These are phyloP conservation scores for Corythornis cristatus DNA, from an alignment of 2,113 vertebrate species.

Conservation along the genomic window DNA sequence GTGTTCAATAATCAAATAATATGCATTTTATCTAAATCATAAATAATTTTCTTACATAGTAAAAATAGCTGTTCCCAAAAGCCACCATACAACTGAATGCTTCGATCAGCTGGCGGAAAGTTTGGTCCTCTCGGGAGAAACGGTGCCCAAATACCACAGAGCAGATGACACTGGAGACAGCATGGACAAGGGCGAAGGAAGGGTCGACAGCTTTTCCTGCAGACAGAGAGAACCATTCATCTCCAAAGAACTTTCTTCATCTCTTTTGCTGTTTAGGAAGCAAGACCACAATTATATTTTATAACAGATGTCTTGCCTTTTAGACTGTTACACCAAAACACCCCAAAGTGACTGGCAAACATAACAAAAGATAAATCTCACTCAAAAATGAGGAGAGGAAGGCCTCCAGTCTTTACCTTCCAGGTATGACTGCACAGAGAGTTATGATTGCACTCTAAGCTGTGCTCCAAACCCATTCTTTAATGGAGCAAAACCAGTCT, in stretches of 20 bases:
- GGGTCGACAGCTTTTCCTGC: constrained; percentile 59
- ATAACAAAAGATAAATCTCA: not conserved
- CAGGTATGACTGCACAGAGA: not conserved
- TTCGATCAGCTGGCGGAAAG: constrained; percentile 45
- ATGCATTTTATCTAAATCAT: not conserved
- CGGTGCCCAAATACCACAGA: constrained; percentile 57
- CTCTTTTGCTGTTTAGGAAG: not conserved
- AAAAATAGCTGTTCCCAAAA: not conserved
- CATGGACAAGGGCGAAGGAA: constrained; percentile 22
- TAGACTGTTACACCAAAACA: not conserved
- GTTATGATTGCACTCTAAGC: not conserved
- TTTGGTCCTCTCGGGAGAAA: constrained; percentile 44
- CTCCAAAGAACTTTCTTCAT: not conserved
- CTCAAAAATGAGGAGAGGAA: not conserved
- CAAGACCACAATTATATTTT: not conserved
- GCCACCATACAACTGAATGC: not conserved
- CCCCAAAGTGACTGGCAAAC: not conserved
- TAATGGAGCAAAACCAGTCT: not conserved
- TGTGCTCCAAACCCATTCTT: not conserved
- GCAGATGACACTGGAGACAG: constrained; percentile 52
- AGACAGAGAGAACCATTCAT: not conserved
- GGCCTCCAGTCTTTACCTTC: not conserved
- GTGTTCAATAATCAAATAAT: not conserved
- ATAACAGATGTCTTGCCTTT: not conserved
- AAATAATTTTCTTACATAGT: not conserved